Conservation (phyloP, 2,113 vertebrate genomes). For the Pelmatolapia mariae region DNA sequence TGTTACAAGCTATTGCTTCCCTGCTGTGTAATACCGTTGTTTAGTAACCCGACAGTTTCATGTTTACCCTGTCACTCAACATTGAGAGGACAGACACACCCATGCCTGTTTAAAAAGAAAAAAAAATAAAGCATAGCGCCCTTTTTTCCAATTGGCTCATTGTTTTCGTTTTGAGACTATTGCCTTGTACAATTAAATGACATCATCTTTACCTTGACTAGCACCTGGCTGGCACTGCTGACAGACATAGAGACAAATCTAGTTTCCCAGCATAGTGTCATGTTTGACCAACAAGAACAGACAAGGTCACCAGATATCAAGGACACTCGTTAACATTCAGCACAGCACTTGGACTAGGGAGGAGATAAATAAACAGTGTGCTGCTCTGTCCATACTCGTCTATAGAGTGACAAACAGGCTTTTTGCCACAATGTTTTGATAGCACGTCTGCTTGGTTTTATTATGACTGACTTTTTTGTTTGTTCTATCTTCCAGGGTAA, state of each 20-base stretch:
- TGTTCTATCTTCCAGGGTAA: conserved; percentile 5
- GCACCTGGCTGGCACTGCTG: not conserved
- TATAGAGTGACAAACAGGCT: conserved; percentile 1
- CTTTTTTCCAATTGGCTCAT: conserved; percentile 38
- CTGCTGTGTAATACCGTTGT: not conserved
- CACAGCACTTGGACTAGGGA: not conserved
- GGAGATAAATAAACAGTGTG: conserved; percentile 24
- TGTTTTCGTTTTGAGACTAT: not conserved
- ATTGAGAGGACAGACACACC: not conserved
- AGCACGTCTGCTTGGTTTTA: not conserved
- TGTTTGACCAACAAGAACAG: conserved; percentile 32
- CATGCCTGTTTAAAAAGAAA: not conserved
- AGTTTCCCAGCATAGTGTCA: conserved; percentile 33
- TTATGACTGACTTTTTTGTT: conserved; percentile 11
- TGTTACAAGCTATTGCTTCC: not conserved
- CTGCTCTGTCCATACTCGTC: not conserved
- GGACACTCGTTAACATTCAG: conserved; percentile 11
- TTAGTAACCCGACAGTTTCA: not conserved
- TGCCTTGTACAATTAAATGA: conserved; percentile 37
- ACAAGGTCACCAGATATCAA: conserved; percentile 39
- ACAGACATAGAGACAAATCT: conserved; percentile 9
- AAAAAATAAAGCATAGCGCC: conserved; percentile 5
- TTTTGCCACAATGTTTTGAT: conserved; percentile 1
- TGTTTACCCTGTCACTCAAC: conserved; percentile 19
- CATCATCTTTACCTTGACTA: conserved; percentile 48